Conservation (phyloP, 2,797 vertebrate genomes). For the Orestias chungarensis region DNA sequence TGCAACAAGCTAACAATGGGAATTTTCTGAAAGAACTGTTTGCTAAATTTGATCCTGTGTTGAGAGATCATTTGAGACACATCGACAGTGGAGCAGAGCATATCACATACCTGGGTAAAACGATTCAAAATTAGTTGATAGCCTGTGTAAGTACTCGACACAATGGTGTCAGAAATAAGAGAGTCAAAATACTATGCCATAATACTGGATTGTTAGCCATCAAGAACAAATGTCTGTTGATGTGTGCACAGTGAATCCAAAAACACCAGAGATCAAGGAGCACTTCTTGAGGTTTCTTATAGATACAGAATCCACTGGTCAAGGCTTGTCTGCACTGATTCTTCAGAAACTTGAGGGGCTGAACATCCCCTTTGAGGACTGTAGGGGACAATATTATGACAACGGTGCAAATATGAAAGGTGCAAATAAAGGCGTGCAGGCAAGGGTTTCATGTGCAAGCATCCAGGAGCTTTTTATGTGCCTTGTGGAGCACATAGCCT, state of each 20-base stretch:
- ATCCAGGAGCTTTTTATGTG: constrained; percentile 15
- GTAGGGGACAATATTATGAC: constrained; percentile 41
- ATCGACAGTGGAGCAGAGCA: neutral
- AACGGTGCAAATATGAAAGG: constrained; percentile 46
- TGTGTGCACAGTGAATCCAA: neutral
- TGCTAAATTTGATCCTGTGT: neutral
- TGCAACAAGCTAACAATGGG: constrained; percentile 19
- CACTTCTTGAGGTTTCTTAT: neutral
- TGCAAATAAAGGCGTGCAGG: constrained; percentile 13
- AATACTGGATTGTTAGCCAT: constrained; percentile 39
- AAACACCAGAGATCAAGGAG: neutral
- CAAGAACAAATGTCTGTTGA: constrained; percentile 13
- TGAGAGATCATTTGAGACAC: neutral
- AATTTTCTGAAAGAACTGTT: constrained; percentile 37
- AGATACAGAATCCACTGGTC: neutral
- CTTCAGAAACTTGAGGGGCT: constrained; percentile 28
- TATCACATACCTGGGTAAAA: neutral
- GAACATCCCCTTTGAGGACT: constrained; percentile 40
- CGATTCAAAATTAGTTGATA: constrained; percentile 32
- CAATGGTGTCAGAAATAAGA: constrained; percentile 30
- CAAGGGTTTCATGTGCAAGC: neutral
- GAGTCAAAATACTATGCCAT: constrained; percentile 28
- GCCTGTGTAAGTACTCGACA: constrained; percentile 5
- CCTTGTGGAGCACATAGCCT: constrained; percentile 19
- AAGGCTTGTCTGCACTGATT: neutral